These are phyloP conservation scores for Drosophila lowei DNA, from an alignment of 1,140 invertebrate genomes.

Conservation along the genomic window DNA sequence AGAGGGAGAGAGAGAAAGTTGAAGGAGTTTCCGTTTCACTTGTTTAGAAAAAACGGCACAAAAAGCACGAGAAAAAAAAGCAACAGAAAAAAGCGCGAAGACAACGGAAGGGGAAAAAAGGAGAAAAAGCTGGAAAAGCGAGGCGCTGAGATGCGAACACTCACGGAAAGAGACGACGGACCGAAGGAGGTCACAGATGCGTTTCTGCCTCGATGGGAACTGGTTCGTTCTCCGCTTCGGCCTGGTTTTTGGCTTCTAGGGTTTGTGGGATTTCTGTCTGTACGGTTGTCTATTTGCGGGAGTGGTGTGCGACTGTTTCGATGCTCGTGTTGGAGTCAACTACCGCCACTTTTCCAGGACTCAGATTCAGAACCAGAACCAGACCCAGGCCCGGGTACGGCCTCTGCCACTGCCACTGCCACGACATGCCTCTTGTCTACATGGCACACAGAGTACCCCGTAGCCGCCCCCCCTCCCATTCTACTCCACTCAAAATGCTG, in stretches of 20 bases:
- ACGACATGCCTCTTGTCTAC: too few relatives aligned
- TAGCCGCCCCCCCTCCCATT: neutral
- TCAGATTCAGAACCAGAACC: conserved; percentile 14
- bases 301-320: conserved; percentile 61
- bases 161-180: conserved; percentile 19
- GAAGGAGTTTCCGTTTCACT: conserved; percentile 5
- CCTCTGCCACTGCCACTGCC: too few relatives aligned
- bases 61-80: conserved; percentile 67
- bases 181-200: conserved; percentile 42
- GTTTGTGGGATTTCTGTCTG: neutral
- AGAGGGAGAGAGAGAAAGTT: neutral
- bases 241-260: neutral
- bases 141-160: conserved; percentile 23
- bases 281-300: neutral
- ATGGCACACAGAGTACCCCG: too few relatives aligned
- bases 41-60: conserved; percentile 80
- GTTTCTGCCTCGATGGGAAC: conserved; percentile 12
- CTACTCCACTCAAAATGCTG: conserved; percentile 21
- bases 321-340: conserved; percentile 68
- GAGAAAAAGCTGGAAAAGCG: conserved; percentile 4
- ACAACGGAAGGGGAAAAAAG: neutral
- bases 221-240: conserved; percentile 16
- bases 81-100: conserved; percentile 11
- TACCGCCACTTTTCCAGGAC: conserved; percentile 44
- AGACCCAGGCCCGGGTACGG: conserved; percentile 17